Conservation (phyloP, 2,797 vertebrate genomes). For the Spea hammondii region DNA sequence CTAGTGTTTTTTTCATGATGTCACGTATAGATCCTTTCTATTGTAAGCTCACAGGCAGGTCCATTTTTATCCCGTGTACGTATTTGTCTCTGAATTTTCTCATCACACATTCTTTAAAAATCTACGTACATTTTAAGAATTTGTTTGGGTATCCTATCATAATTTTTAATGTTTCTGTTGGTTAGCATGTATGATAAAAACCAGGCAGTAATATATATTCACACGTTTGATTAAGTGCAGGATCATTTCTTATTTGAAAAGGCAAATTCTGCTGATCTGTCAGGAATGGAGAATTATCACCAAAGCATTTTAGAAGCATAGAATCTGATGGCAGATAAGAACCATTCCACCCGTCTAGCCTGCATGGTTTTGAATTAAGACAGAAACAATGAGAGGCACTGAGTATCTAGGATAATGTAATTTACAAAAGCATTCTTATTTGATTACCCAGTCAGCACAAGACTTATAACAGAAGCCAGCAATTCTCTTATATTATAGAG, state of each 20-base stretch:
- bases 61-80: too few species aligned
- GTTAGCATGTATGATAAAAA: too few species aligned
- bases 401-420: constrained; percentile 30
- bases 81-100: too few species aligned
- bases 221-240: constrained; percentile 10
- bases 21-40: too few species aligned
- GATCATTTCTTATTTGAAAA: constrained; percentile 16
- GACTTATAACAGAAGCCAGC: constrained; percentile 48
- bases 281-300: constrained; percentile 15
- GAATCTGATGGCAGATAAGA: too few species aligned
- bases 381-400: constrained; percentile 44
- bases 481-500: constrained; percentile 55
- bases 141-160: too few species aligned
- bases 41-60: too few species aligned
- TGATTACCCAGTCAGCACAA: constrained; percentile 52
- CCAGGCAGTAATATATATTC: constrained; percentile 1
- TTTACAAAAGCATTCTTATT: constrained; percentile 43
- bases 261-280: background rate
- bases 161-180: too few species aligned
- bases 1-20: too few species aligned
- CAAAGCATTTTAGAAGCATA: background rate
- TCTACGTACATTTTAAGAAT: too few species aligned
- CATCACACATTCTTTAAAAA: too few species aligned
- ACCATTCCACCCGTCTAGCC: too few species aligned
- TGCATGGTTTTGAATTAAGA: constrained; percentile 11